phyloP scores from a whole-genome alignment of 2,888 invertebrate genomes.

The Brenthis daphne region DNA sequence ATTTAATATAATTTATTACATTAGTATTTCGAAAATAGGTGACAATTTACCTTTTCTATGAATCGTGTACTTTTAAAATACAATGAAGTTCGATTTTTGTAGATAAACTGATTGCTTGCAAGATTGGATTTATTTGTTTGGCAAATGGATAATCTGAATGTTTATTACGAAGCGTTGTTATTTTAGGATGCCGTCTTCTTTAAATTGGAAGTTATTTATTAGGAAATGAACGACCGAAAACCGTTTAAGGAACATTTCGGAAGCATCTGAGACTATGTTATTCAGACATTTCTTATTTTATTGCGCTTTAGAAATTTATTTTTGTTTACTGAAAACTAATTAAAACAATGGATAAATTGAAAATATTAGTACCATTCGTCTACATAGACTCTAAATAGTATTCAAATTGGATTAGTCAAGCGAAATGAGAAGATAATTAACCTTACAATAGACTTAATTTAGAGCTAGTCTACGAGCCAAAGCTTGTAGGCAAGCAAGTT shows the following conservation, averaged over 20 bases:
- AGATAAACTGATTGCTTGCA: conserved; percentile 45
- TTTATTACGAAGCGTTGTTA: conserved; percentile 24
- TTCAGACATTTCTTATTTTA: background rate
- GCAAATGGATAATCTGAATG: conserved; percentile 40
- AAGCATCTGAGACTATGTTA: background rate
- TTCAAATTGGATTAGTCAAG: conserved; percentile 10
- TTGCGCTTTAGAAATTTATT: background rate
- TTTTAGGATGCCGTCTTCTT: conserved; percentile 33
- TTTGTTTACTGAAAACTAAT: background rate
- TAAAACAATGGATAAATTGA: background rate
- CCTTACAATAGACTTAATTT: conserved; percentile 1
- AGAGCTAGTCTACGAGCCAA: no score
- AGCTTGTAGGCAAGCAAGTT: no score
- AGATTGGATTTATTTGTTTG: conserved; percentile 51
- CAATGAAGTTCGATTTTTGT: background rate
- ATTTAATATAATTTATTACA: no score
- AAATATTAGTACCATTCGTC: background rate
- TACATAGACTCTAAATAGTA: background rate
- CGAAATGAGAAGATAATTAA: conserved; percentile 16
- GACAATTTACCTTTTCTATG: background rate
- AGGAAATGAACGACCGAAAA: conserved; percentile 41
- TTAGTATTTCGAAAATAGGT: no score
- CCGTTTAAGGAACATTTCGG: background rate
- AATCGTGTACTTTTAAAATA: background rate
- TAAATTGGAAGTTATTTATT: conserved; percentile 40